A percentile compares a stretch with the other conserved stretches of the same genome.
Conservation (phyloP, 2,797 vertebrate species). For the Oreochromis mossambicus region DNA sequence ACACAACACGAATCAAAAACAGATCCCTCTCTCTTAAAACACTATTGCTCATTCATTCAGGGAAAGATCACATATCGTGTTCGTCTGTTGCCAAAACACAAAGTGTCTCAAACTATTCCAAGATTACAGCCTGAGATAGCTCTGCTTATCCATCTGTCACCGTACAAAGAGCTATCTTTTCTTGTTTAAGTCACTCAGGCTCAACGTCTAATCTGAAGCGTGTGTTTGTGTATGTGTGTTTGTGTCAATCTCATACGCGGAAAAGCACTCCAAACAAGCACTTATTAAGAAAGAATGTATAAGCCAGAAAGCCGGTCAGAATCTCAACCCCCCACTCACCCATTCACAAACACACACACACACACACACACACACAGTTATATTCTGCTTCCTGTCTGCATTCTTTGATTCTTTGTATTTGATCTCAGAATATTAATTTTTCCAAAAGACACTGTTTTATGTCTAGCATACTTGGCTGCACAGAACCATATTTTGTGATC, state of each 20-base stretch:
- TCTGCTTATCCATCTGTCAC: constrained; percentile 67
- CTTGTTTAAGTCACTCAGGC: constrained; percentile 67
- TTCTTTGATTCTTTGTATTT: constrained; percentile 39
- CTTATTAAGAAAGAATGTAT: constrained; percentile 36
- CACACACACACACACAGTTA: not conserved
- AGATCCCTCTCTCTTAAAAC: constrained; percentile 63
- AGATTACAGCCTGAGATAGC: constrained; percentile 62
- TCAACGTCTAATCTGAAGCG: constrained; percentile 53
- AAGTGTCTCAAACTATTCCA: constrained; percentile 66
- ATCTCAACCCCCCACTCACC: not conserved
- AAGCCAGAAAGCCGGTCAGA: constrained; percentile 36
- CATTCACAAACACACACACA: not conserved
- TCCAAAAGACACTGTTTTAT: constrained; percentile 45
- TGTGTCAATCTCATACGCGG: constrained; percentile 34
- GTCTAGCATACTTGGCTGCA: not conserved
- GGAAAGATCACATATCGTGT: constrained; percentile 68
- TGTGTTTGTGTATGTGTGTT: constrained; percentile 18
- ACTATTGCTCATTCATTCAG: constrained; percentile 65
- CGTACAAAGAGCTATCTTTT: constrained; percentile 59
- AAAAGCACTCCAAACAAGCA: constrained; percentile 1
- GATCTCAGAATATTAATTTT: constrained; percentile 52
- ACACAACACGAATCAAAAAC: constrained; percentile 69
- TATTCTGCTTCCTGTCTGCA: constrained; percentile 4
- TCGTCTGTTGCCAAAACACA: constrained; percentile 78
- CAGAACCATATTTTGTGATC: not conserved